Conservation (phyloP, 2,113 vertebrate genomes). For the Dendrocopos noguchii region DNA sequence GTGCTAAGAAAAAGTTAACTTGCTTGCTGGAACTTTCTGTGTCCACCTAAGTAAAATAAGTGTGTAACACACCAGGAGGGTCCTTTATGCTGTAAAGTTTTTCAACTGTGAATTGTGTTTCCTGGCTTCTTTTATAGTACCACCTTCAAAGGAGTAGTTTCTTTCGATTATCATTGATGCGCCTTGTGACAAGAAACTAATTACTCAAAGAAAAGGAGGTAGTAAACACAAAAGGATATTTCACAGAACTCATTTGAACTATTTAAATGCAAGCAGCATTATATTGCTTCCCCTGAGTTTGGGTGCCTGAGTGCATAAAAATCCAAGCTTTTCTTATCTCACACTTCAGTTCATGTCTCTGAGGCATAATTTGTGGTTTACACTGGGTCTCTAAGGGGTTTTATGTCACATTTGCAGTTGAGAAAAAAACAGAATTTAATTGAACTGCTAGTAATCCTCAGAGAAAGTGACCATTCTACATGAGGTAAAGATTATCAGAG, state of each 20-base stretch:
- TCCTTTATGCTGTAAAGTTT: background rate
- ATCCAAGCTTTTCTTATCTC: background rate
- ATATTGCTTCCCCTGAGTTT: background rate
- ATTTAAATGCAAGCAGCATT: background rate
- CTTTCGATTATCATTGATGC: background rate
- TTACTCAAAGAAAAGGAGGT: background rate
- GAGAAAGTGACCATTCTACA: background rate
- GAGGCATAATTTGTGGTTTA: slow-evolving; percentile 32
- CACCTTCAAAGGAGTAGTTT: slow-evolving; percentile 1
- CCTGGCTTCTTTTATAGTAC: background rate
- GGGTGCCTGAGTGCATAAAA: background rate
- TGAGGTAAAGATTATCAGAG: background rate
- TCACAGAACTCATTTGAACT: background rate
- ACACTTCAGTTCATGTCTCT: background rate
- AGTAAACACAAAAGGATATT: background rate
- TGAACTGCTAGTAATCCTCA: background rate
- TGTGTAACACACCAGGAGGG: background rate
- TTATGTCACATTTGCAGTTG: background rate
- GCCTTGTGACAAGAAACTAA: slow-evolving; percentile 5
- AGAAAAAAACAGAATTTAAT: slow-evolving; percentile 10
- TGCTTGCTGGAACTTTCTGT: background rate
- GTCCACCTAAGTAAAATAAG: background rate
- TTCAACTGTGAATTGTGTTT: slow-evolving; percentile 19
- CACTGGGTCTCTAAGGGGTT: background rate
- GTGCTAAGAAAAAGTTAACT: background rate